Base-by-base conservation (phyloP, 2,113 vertebrate species). In the Nannospalax galili region DNA sequence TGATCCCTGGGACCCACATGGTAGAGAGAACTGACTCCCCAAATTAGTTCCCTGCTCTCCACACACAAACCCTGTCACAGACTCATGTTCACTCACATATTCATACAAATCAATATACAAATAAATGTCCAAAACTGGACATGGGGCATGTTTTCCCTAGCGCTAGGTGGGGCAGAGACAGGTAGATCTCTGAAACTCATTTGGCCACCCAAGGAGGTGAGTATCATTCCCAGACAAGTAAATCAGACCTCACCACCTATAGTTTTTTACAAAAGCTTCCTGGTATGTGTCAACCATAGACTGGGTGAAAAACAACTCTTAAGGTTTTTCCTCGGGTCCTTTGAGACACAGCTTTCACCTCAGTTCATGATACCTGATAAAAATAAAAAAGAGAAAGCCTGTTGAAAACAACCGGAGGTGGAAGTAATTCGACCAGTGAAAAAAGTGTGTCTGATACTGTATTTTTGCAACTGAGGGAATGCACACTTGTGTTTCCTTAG, bases 301-400 rank as follows among this genome's bases (percentile, higher is more conserved):
- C 20, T 26, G 35, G 14, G 48, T 84, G 69, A 52, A 94, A 96
- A 93, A 93, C 75, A 88, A 40, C 81, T 90, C 35, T 45, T 22
- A 60, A 74, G 8, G 0, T 88, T 89, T 93, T 80, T 32, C 28
- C 30, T 92, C 19, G 77, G 40, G 75, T 77, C 9, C 69, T 65
- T 8, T 69, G 58, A 84, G 48, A 84, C 58, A 82, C 6, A 37
- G 28, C 90, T 95, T 84, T 88, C 72, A 87, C 73, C 7, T 35
- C 10, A 82, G 32, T 82, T 93, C 62, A 70, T 74, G 65, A 35
- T n/a, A 70, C 70, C 30, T 93, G 56, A 56, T 42, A 67, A 82
- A 77, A 84, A 64, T n/a, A n/a, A 89, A 65, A 79, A 35, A 69
- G 30, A 2, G 48, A 90, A 90, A 92, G 52, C 69, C 74, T 22